Conservation (phyloP, 1,140 invertebrate genomes). For the Macrostomum lignano region DNA sequence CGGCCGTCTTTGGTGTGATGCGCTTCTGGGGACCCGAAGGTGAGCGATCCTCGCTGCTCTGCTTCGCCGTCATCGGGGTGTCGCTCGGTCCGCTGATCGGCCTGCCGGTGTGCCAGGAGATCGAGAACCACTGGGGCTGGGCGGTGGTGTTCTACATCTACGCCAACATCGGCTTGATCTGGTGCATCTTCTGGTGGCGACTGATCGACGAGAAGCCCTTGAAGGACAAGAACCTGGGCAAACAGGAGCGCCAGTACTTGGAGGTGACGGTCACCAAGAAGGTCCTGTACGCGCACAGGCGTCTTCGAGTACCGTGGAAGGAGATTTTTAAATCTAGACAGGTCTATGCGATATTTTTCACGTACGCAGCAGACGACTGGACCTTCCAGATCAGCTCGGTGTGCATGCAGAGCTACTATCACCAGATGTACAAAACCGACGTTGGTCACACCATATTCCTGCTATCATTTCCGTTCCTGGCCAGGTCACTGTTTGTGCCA, state of each 20-base stretch:
- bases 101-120: not conserved
- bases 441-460: not conserved
- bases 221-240: not conserved
- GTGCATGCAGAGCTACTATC: slow-evolving; percentile 1
- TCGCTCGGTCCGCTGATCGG: slow-evolving; percentile 1
- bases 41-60: not conserved
- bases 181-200: slow-evolving; percentile 3
- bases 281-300: not conserved
- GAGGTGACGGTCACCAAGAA: not conserved
- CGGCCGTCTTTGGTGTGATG: not conserved
- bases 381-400: slow-evolving; percentile 3
- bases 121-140: slow-evolving; percentile 2
- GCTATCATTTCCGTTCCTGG: slow-evolving; percentile 1
- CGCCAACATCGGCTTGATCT: not conserved
- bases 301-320: slow-evolving; percentile 1
- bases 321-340: slow-evolving; percentile 3
- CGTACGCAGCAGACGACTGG: slow-evolving; percentile 2
- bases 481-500: slow-evolving; percentile 2
- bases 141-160: slow-evolving; percentile 1
- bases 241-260: not conserved
- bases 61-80: slow-evolving; percentile 1
- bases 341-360: slow-evolving; percentile 2
- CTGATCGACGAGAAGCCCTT: not conserved
- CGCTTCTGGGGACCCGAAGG: not conserved
- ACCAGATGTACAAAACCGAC: not conserved